A percentile compares a stretch with the other conserved stretches of the same genome.
Evolutionary conservation across 2,888 invertebrate species (phyloP).

Genomic region (Ptycholaimellus sp.): DNA sequence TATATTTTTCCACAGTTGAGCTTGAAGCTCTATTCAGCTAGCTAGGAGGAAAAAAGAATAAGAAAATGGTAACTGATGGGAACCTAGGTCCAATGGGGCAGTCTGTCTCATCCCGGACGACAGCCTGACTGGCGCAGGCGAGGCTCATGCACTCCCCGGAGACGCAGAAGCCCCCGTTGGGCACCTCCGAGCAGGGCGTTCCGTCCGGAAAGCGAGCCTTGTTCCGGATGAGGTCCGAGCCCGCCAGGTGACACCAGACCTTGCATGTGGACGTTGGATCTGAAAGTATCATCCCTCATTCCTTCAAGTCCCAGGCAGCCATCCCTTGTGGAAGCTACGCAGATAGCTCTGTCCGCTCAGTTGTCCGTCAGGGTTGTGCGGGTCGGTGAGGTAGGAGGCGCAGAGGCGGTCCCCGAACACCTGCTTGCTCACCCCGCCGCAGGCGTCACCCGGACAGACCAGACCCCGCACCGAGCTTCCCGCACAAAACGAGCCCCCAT

Average conservation of each 20-base stretch:
- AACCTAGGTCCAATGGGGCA: neutral
- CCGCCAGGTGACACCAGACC: conserved; percentile 23
- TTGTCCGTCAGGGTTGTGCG: conserved; percentile 17
- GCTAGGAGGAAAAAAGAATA: neutral
- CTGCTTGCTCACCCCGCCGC: conserved; percentile 12
- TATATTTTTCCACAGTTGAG: neutral
- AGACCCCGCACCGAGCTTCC: conserved; percentile 20
- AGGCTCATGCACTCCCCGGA: conserved; percentile 20
- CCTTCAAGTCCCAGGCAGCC: neutral
- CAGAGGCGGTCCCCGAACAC: conserved; percentile 19
- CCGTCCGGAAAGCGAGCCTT: conserved; percentile 25
- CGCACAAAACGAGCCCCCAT: conserved; percentile 18
- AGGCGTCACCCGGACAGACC: conserved; percentile 13
- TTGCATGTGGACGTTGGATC: conserved; percentile 23
- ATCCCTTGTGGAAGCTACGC: conserved; percentile 9
- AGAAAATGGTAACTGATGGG: neutral
- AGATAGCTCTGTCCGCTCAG: conserved; percentile 21
- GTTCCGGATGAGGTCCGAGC: conserved; percentile 22
- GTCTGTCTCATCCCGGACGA: too few relatives aligned
- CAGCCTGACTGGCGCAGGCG: too few relatives aligned
- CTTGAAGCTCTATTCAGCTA: neutral
- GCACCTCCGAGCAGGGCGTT: conserved; percentile 16
- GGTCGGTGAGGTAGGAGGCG: conserved; percentile 14
- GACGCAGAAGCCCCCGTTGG: conserved; percentile 17
- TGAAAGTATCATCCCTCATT: conserved; percentile 8